Evolutionary conservation across 1,140 invertebrate species (phyloP).

Genomic region (Lepidostoma basale): DNA sequence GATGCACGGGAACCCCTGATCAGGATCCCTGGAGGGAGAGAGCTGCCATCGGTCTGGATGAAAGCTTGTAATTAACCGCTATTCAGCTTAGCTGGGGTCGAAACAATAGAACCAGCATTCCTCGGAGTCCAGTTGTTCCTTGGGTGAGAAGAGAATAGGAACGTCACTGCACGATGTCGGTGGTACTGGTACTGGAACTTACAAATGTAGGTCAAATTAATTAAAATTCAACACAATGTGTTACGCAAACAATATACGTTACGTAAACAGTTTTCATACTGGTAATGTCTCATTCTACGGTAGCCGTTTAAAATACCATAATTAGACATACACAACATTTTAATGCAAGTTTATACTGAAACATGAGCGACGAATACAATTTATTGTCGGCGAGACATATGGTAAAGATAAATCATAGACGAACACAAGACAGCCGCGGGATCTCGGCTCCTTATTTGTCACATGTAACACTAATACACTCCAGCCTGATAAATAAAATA

Average conservation of each 20-base stretch:
- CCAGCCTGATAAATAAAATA: background rate
- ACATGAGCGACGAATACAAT: conserved; percentile 4
- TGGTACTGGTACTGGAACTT: no score
- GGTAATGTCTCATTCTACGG: no score
- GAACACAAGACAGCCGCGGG: conserved; percentile 17
- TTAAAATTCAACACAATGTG: no score
- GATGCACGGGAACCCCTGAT: no score
- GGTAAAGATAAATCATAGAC: conserved; percentile 33
- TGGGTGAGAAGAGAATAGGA: background rate
- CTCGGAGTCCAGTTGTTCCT: background rate
- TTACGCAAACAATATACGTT: no score
- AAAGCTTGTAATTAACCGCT: conserved; percentile 1
- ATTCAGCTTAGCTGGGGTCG: conserved; percentile 5
- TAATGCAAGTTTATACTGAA: no score
- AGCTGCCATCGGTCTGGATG: background rate
- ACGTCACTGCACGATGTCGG: no score
- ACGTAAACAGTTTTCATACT: no score
- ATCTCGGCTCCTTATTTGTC: conserved; percentile 29
- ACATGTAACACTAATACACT: conserved; percentile 22
- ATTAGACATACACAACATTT: no score
- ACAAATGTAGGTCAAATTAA: no score
- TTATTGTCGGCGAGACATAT: conserved; percentile 36
- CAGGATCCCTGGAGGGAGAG: background rate
- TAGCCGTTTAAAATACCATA: no score
- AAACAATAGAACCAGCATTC: conserved; percentile 20